These are phyloP conservation scores for Eucriotettix oculatus DNA, from an alignment of 2,888 invertebrate species.

Conservation along the genomic window DNA sequence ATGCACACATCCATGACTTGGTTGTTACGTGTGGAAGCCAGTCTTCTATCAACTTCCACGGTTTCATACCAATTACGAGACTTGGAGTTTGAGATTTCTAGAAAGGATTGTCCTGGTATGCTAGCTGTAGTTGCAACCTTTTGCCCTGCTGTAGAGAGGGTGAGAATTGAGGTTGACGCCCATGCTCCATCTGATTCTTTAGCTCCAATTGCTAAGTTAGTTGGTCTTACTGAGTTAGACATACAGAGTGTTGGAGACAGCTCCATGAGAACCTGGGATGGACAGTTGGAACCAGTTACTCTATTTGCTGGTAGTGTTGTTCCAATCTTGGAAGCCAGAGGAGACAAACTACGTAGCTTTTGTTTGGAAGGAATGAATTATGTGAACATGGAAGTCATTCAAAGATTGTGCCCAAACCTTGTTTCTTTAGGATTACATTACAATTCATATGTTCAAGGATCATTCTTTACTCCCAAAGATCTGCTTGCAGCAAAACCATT, in stretches of 20 bases:
- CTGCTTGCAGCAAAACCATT: slow-evolving; percentile 8
- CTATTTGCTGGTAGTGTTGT: slow-evolving; percentile 12
- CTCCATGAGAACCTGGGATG: slow-evolving; percentile 5
- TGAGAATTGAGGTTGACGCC: slow-evolving; percentile 13
- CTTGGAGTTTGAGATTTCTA: slow-evolving; percentile 10
- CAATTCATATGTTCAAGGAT: slow-evolving; percentile 10
- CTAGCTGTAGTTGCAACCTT: slow-evolving; percentile 9
- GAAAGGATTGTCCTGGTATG: slow-evolving; percentile 8
- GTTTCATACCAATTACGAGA: slow-evolving; percentile 8
- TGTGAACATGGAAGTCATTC: slow-evolving; percentile 10
- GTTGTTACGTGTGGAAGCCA: slow-evolving; percentile 5
- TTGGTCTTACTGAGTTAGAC: slow-evolving; percentile 11
- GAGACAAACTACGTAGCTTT: slow-evolving; percentile 7
- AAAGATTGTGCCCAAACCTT: slow-evolving; percentile 9
- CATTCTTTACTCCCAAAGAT: slow-evolving; percentile 6
- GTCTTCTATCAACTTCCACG: background rate
- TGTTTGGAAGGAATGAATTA: slow-evolving; percentile 12
- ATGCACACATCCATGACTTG: slow-evolving; percentile 9
- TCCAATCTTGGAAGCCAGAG: slow-evolving; percentile 11
- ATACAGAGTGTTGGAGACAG: slow-evolving; percentile 10
- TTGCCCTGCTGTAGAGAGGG: slow-evolving; percentile 12
- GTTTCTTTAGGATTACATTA: slow-evolving; percentile 12
- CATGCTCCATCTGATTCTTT: slow-evolving; percentile 9
- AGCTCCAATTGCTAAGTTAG: slow-evolving; percentile 7
- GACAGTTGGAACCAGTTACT: background rate